A percentile compares a stretch with the other conserved stretches of the same genome.
phyloP scores from a whole-genome alignment of 2,113 vertebrate genomes.

The Neoarius graeffei region DNA sequence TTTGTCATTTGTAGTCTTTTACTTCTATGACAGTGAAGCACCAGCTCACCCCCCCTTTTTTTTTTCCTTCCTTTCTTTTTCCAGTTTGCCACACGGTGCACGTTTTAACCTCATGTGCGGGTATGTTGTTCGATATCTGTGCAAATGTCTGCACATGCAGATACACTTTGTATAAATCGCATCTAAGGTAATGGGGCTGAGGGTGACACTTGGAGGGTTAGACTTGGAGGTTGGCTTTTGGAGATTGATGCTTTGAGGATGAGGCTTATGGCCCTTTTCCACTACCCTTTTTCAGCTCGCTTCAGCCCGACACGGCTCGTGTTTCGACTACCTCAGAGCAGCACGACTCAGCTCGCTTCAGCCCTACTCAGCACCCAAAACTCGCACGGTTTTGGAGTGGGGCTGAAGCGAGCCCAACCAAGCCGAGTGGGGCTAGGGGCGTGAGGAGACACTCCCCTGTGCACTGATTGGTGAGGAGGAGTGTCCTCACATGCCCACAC shows the following conservation, averaged over 20 bases:
- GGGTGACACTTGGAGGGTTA: not conserved
- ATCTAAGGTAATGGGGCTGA: not conserved
- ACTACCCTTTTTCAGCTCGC: too few relatives aligned
- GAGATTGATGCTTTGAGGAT: not conserved
- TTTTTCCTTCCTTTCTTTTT: not conserved
- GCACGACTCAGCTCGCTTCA: too few relatives aligned
- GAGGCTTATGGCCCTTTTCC: too few relatives aligned
- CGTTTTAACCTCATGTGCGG: not conserved
- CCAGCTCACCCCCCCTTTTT: not conserved
- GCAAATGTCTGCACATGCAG: not conserved
- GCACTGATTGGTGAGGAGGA: too few relatives aligned
- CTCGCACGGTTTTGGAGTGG: too few relatives aligned
- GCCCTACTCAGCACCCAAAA: too few relatives aligned
- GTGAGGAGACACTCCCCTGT: too few relatives aligned
- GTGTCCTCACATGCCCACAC: too few relatives aligned
- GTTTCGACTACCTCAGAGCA: too few relatives aligned
- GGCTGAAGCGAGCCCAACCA: too few relatives aligned
- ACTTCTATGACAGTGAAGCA: not conserved
- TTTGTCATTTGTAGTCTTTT: not conserved
- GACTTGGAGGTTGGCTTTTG: not conserved
- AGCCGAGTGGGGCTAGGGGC: too few relatives aligned
- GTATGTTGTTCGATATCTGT: not conserved
- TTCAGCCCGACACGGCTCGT: too few relatives aligned
- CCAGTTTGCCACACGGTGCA: not conserved
- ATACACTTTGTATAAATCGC: not conserved